Base-by-base conservation (phyloP, 2,888 invertebrate genomes). In the Odontocerum albicorne region DNA sequence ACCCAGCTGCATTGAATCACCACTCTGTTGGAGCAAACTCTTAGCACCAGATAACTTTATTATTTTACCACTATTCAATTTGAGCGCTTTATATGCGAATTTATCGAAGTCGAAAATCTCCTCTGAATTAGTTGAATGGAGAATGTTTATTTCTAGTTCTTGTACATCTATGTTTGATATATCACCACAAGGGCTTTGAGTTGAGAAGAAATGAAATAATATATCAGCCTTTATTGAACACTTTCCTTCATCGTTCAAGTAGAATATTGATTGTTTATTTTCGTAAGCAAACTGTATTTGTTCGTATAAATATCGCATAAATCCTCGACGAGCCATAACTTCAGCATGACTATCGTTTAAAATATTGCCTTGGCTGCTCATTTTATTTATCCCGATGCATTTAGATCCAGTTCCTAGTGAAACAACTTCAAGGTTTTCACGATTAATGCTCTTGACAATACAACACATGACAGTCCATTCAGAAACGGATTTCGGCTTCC, bases 321-420 rank as follows among this genome's bases (percentile, higher is more conserved):
- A 90, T 0, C 86, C 88, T 64, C 96, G 79, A 63, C 96, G 80
- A 4, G 92, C 88, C 45, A 96, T 73, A 17, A 95, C 81, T 77
- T 97, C 96, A 1, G 96, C 94, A 74, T 97, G 96, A 32, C 91
- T 92, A 70, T 97, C 96, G 68, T 91, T 91, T 10, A 97, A 65
- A 57, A 89, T 77, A 64, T 83, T 82, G 1, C 94, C 94, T 20
- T 68, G 69, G 2, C 74, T 65, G 47, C 84, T 85, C 74, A 88
- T 75, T 68, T 84, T 83, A 2, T 73, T 72, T 51, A 80, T 77
- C 1, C 95, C 94, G 60, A 96, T 81, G 70, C 96, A 96, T 75
- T 95, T 96, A 0, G 96, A 89, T 1, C 96, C 96, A 2, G 92
- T 92, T 2, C 92, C 94, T 49, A 95, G 69, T n/a, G 94, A 81